A percentile compares a stretch with the other conserved stretches of the same genome.
Evolutionary conservation across 2,888 invertebrate genomes (phyloP).

Genomic region (Morpho helenor): DNA sequence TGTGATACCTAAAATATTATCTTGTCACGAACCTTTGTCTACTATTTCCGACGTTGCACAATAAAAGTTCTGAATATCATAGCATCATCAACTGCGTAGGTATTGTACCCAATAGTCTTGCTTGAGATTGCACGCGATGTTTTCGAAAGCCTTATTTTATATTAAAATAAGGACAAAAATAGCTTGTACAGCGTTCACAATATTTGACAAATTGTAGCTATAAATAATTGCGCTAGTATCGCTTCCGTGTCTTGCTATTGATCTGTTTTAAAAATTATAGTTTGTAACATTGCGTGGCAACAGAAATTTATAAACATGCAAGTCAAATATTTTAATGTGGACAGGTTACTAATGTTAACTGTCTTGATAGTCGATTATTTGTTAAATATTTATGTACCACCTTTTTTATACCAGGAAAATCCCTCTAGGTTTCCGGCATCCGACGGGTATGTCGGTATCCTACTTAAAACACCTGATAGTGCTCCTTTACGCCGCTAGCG

Average conservation of each 20-base stretch:
- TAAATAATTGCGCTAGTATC: conserved; percentile 31
- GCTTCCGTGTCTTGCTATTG: conserved; percentile 37
- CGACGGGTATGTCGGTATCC: too few relatives aligned
- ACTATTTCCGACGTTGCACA: conserved; percentile 23
- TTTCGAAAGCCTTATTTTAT: conserved; percentile 15
- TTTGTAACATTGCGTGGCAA: conserved; percentile 31
- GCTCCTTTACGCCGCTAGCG: too few relatives aligned
- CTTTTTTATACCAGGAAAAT: neutral
- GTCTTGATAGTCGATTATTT: neutral
- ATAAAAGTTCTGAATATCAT: conserved; percentile 35
- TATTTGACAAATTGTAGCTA: conserved; percentile 26
- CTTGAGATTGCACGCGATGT: conserved; percentile 23
- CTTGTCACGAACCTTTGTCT: conserved; percentile 44
- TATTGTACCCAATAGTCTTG: conserved; percentile 26
- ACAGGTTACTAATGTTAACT: neutral
- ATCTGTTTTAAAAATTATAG: conserved; percentile 36
- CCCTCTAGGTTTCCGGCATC: too few relatives aligned
- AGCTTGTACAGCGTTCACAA: conserved; percentile 14
- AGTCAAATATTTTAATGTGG: conserved; percentile 29
- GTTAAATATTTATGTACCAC: neutral
- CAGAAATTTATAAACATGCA: conserved; percentile 36
- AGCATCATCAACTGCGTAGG: conserved; percentile 34
- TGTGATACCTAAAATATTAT: conserved; percentile 51
- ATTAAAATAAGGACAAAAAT: conserved; percentile 20
- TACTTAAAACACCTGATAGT: too few relatives aligned